Conservation (phyloP, 1,140 invertebrate genomes). For the Lycorma delicatula region DNA sequence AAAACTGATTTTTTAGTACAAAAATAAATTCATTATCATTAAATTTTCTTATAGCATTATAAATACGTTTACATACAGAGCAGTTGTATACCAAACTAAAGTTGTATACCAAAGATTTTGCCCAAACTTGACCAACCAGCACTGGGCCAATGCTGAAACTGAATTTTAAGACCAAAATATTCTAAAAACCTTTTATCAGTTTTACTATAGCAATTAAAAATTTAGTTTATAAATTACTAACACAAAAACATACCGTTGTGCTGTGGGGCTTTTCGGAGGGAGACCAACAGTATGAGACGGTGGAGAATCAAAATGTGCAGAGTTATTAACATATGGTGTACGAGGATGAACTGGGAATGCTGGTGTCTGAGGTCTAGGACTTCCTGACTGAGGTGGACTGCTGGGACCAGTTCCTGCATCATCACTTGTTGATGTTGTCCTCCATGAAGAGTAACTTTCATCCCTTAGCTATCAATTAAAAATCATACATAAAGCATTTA, state of each 20-base stretch:
- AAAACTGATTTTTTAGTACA: too few species aligned
- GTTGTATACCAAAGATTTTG: too few species aligned
- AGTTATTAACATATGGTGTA: constrained; percentile 66
- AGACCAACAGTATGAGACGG: constrained; percentile 39
- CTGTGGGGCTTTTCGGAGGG: constrained; percentile 62
- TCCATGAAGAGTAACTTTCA: constrained; percentile 52
- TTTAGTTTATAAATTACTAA: neutral
- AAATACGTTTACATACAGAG: too few species aligned
- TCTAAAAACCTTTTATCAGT: too few species aligned
- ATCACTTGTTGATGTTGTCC: constrained; percentile 46
- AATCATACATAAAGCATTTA: constrained; percentile 4
- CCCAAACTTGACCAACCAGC: too few species aligned
- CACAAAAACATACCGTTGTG: constrained; percentile 47
- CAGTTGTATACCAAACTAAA: too few species aligned
- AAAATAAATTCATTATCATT: too few species aligned
- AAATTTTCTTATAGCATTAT: too few species aligned
- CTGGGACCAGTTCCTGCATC: constrained; percentile 30
- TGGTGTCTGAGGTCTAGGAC: constrained; percentile 68
- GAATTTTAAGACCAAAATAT: too few species aligned
- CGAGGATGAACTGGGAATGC: constrained; percentile 82
- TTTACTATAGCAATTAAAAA: too few species aligned
- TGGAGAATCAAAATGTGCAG: constrained; percentile 47
- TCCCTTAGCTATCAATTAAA: constrained; percentile 52
- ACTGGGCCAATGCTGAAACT: too few species aligned
- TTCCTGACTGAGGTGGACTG: constrained; percentile 39